A percentile compares a stretch with the other conserved stretches of the same genome.
phyloP scores from a whole-genome alignment of 2,888 invertebrate species.

The Rhorus exstirpatorius region DNA sequence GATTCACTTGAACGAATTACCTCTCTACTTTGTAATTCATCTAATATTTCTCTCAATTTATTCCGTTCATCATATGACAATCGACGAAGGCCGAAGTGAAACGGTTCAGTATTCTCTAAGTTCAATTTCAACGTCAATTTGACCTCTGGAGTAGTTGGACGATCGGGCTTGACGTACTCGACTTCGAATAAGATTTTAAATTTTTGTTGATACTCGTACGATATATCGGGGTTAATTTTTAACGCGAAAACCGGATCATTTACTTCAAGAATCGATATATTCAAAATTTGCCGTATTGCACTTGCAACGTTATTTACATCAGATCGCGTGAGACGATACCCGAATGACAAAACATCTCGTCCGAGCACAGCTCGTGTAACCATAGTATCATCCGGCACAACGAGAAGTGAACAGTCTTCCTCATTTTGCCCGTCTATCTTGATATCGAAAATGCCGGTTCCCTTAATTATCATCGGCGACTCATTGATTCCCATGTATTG shows the following conservation, averaged over 20 bases:
- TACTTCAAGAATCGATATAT: constrained; percentile 5
- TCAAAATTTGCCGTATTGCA: not conserved
- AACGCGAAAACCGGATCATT: constrained; percentile 2
- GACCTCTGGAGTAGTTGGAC: constrained; percentile 46
- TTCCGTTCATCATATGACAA: constrained; percentile 63
- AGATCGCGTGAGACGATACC: not conserved
- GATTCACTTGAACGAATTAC: constrained; percentile 62
- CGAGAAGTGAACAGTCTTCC: constrained; percentile 11
- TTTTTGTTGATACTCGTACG: constrained; percentile 16
- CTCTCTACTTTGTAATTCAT: constrained; percentile 56
- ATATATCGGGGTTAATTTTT: constrained; percentile 22
- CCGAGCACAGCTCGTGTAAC: constrained; percentile 23
- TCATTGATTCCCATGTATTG: constrained; percentile 22
- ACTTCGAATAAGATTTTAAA: constrained; percentile 39
- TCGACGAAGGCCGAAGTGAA: constrained; percentile 59
- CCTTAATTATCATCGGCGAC: not conserved
- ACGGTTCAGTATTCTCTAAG: constrained; percentile 56
- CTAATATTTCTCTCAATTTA: constrained; percentile 60
- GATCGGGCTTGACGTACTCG: constrained; percentile 47
- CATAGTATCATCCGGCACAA: constrained; percentile 18
- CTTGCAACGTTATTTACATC: not conserved
- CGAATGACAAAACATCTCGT: constrained; percentile 28
- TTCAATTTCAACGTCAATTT: constrained; percentile 55
- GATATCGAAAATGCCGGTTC: not conserved
- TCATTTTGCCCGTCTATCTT: constrained; percentile 1